phyloP scores from a whole-genome alignment of 2,113 vertebrate genomes.

The Alexandromys fortis region DNA sequence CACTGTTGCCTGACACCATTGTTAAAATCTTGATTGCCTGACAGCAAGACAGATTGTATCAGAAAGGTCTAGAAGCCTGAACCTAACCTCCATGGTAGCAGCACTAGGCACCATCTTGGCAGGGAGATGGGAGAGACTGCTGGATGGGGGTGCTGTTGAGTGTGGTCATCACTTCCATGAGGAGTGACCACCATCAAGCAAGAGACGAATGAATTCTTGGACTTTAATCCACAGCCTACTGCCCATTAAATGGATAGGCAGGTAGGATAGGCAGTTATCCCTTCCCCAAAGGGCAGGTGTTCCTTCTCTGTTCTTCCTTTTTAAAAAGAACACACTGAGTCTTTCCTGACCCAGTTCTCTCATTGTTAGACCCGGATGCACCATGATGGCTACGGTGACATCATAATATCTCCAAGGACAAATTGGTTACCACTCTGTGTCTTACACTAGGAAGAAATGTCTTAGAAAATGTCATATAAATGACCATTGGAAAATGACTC shows the following conservation, averaged over 20 bases:
- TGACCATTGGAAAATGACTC: background rate
- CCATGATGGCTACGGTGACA: background rate
- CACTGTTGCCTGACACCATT: background rate
- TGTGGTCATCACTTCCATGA: background rate
- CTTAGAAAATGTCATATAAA: background rate
- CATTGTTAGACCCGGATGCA: background rate
- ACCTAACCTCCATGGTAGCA: fast-evolving
- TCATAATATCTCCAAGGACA: background rate
- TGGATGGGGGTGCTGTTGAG: background rate
- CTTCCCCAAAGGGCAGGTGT: background rate
- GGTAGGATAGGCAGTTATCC: too few species aligned
- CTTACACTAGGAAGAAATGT: background rate
- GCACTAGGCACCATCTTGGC: background rate
- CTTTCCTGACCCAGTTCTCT: background rate
- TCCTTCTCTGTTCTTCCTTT: background rate
- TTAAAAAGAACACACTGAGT: background rate
- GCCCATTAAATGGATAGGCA: background rate
- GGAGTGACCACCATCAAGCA: background rate
- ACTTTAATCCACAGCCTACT: background rate
- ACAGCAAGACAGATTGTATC: background rate
- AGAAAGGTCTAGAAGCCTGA: background rate
- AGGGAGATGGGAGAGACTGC: background rate
- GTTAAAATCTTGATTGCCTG: background rate
- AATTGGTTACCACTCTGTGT: background rate
- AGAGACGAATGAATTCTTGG: background rate